Percentiles rank a stretch among this genome's conserved stretches.
Evolutionary conservation across 2,797 vertebrate species (phyloP).

Genomic region (Meda fulgida): DNA sequence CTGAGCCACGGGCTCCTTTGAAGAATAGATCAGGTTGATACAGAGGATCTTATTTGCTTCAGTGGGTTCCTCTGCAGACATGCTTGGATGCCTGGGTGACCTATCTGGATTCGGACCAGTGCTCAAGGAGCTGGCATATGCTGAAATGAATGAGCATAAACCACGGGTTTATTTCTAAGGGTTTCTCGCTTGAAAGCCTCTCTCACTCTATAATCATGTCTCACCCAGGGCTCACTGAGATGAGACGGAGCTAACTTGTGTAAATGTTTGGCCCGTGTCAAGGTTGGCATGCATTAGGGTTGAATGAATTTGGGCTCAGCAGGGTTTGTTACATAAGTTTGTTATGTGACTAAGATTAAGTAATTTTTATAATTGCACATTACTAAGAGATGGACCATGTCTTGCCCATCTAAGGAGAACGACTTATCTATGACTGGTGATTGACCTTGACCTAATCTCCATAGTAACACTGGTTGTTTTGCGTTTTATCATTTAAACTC

Average conservation of each 20-base stretch:
- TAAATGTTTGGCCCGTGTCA: background rate
- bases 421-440: background rate
- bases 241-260: background rate
- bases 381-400: background rate
- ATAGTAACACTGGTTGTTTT: slow-evolving; percentile 13
- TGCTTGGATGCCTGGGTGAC: background rate
- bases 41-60: background rate
- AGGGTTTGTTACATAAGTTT: background rate
- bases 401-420: slow-evolving; percentile 10
- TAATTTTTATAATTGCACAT: background rate
- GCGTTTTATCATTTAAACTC: slow-evolving; percentile 16
- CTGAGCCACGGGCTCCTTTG: background rate
- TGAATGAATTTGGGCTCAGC: background rate
- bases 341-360: background rate
- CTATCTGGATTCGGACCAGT: slow-evolving; percentile 41
- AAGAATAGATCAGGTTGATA: background rate
- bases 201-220: background rate
- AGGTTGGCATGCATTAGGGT: background rate
- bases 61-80: background rate
- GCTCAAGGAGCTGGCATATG: slow-evolving; percentile 18
- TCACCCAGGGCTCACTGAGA: background rate
- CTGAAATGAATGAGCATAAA: slow-evolving; percentile 52
- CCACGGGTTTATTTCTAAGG: background rate
- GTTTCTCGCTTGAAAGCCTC: background rate
- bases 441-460: slow-evolving; percentile 16